phyloP scores from a whole-genome alignment of 2,888 invertebrate species.

The Eilema sororculum region DNA sequence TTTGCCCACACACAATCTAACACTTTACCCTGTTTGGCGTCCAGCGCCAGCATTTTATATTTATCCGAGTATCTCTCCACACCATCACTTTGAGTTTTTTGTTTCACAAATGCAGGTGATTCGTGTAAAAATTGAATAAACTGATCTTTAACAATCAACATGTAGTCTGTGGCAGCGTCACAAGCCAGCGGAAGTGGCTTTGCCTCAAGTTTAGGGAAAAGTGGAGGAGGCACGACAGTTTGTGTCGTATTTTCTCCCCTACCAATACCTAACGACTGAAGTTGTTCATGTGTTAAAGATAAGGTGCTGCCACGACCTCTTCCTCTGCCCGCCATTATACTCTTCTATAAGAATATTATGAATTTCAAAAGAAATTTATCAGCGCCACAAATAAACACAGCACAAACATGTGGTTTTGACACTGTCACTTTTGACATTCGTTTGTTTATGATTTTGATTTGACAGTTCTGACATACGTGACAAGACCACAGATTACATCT shows the following conservation, averaged over 20 bases:
- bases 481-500: background rate
- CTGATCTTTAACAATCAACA: slow-evolving; percentile 91
- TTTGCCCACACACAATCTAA: slow-evolving; percentile 87
- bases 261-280: slow-evolving; percentile 85
- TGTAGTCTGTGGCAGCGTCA: slow-evolving; percentile 89
- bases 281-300: slow-evolving; percentile 86
- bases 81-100: slow-evolving; percentile 80
- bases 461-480: background rate
- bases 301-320: slow-evolving; percentile 83
- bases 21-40: slow-evolving; percentile 78
- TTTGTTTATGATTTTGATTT: background rate
- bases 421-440: too few species aligned
- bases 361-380: background rate
- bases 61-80: slow-evolving; percentile 88
- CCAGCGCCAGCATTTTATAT: slow-evolving; percentile 81
- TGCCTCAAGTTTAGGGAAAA: slow-evolving; percentile 87
- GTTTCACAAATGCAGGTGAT: slow-evolving; percentile 88
- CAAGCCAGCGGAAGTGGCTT: slow-evolving; percentile 84
- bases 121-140: slow-evolving; percentile 91
- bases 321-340: slow-evolving; percentile 78
- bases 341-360: slow-evolving; percentile 12
- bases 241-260: slow-evolving; percentile 86
- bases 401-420: slow-evolving; percentile 9
- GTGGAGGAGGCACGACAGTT: slow-evolving; percentile 86
- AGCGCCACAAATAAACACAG: background rate